Percentiles rank a stretch among this genome's conserved stretches.
Conservation (phyloP, 92 coral and sea anemone species). For the Anthopleura xanthogrammica region DNA sequence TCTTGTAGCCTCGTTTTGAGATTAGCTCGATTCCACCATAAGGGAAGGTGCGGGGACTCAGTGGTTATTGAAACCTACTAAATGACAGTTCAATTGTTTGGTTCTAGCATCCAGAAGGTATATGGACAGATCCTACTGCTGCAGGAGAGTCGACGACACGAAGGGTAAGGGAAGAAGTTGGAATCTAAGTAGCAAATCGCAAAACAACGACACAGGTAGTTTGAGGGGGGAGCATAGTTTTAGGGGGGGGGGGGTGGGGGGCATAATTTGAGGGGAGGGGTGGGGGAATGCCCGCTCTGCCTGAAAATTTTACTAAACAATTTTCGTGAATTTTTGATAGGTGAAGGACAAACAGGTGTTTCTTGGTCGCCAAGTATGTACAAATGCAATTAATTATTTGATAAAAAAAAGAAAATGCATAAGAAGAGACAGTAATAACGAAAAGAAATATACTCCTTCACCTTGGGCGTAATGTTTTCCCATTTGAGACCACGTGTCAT, state of each 20-base stretch:
- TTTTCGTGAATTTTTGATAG: slow-evolving; percentile 5
- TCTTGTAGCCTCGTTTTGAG: no score
- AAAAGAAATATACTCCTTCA: no score
- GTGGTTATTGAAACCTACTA: background rate
- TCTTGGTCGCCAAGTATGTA: slow-evolving; percentile 77
- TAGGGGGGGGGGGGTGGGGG: no score
- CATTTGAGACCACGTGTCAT: no score
- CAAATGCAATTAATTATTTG: background rate
- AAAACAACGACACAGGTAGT: background rate
- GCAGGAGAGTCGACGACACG: slow-evolving; percentile 28
- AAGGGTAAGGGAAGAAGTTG: slow-evolving; percentile 30
- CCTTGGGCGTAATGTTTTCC: no score
- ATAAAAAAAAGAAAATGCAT: no score
- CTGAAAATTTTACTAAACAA: background rate
- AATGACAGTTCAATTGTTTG: background rate
- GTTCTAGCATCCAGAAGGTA: slow-evolving; percentile 75
- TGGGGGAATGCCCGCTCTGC: no score
- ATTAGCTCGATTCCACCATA: background rate
- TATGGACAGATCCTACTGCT: slow-evolving; percentile 64
- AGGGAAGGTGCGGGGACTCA: no score
- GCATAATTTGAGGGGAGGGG: background rate
- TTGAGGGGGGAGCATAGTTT: no score
- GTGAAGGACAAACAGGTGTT: slow-evolving; percentile 51
- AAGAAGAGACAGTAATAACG: no score
- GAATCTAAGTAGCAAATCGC: background rate